Percentiles rank a stretch among this genome's conserved stretches.
Conservation (phyloP, 2,113 vertebrate genomes). For the Crotophaga sulcirostris region DNA sequence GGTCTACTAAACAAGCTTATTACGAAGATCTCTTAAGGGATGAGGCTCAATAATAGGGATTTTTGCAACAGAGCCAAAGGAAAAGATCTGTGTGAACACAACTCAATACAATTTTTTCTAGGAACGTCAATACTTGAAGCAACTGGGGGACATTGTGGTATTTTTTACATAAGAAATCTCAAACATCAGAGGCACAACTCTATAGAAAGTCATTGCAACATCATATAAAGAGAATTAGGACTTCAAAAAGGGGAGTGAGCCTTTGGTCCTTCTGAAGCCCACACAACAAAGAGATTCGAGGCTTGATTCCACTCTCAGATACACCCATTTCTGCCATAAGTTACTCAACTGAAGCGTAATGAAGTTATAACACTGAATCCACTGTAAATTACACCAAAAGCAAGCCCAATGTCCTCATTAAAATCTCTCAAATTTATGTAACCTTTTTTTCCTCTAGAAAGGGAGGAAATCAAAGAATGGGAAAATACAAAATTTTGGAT, state of each 20-base stretch:
- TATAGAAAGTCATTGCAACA: constrained; percentile 44
- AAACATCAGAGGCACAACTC: neutral
- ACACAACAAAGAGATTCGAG: constrained; percentile 51
- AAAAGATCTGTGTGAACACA: neutral
- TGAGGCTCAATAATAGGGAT: neutral
- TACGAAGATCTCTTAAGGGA: neutral
- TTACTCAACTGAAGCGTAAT: neutral
- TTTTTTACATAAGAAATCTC: neutral
- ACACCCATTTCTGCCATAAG: neutral
- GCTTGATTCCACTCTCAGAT: neutral
- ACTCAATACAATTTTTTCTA: neutral
- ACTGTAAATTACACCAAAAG: neutral
- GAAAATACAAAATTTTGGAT: neutral
- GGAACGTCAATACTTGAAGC: neutral
- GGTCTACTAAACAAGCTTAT: neutral
- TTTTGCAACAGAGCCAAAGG: neutral
- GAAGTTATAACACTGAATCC: neutral
- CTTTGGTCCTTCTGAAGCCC: constrained; percentile 18
- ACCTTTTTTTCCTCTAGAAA: neutral
- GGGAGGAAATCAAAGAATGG: constrained; percentile 35
- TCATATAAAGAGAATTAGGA: constrained; percentile 31
- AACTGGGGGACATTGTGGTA: neutral
- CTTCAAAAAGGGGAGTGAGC: constrained; percentile 37
- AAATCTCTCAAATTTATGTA: neutral
- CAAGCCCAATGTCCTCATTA: neutral